A percentile compares a stretch with the other conserved stretches of the same genome.
phyloP scores from a whole-genome alignment of 2,113 vertebrate genomes.

The Eidolon helvum region DNA sequence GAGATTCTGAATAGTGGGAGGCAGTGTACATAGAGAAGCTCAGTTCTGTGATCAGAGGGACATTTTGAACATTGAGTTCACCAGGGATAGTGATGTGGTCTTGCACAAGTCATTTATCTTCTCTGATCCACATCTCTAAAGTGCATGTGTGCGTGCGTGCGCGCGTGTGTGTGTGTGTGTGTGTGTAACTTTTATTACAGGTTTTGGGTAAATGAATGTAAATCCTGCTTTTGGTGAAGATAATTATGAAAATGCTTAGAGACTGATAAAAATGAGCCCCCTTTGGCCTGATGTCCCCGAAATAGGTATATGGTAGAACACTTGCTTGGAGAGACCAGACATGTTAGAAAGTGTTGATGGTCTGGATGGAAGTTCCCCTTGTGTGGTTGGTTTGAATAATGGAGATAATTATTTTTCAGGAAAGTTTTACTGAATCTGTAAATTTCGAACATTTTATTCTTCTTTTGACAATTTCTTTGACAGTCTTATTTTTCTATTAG shows the following conservation, averaged over 20 bases:
- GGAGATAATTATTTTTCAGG: not conserved
- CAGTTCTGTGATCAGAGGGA: not conserved
- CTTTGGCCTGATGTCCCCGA: not conserved
- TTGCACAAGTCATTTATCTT: not conserved
- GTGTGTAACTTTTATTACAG: not conserved
- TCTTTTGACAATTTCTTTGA: not conserved
- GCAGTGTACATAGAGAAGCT: not conserved
- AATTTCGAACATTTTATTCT: not conserved
- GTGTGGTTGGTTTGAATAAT: not conserved
- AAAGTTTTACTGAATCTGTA: not conserved
- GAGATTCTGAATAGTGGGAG: not conserved
- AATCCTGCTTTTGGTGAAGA: not conserved
- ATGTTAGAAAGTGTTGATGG: rapidly evolving
- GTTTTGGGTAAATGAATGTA: not conserved
- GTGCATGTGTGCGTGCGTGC: not conserved
- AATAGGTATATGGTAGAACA: not conserved
- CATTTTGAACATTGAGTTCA: not conserved
- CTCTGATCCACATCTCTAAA: not conserved
- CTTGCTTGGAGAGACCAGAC: not conserved
- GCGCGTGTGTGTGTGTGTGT: not conserved
- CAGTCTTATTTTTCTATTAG: conserved; percentile 9
- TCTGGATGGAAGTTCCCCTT: not conserved
- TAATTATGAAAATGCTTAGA: not conserved
- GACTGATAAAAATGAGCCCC: not conserved
- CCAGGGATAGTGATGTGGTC: not conserved